A percentile compares a stretch with the other conserved stretches of the same genome.
Conservation (phyloP, 1,140 invertebrate genomes). For the Carcinoscorpius rotundicauda region DNA sequence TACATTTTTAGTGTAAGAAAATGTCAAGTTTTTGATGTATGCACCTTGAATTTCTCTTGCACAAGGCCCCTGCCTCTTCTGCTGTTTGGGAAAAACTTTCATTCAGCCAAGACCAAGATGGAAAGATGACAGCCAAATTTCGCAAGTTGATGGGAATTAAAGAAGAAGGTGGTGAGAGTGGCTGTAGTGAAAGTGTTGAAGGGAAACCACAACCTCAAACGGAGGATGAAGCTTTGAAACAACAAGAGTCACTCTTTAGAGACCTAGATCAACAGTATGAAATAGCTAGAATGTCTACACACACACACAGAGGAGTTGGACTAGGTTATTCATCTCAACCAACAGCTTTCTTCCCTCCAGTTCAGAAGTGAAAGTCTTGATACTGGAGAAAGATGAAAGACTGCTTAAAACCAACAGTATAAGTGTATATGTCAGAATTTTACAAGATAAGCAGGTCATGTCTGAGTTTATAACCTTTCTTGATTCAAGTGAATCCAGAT, state of each 20-base stretch:
- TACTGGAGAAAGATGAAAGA: too few relatives aligned
- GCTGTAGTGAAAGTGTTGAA: neutral
- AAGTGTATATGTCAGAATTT: too few relatives aligned
- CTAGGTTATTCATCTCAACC: constrained; percentile 52
- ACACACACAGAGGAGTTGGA: constrained; percentile 83
- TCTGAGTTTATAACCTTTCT: too few relatives aligned
- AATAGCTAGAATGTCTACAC: constrained; percentile 79
- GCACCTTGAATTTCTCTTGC: too few relatives aligned
- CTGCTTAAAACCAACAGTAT: too few relatives aligned
- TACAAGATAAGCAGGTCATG: too few relatives aligned
- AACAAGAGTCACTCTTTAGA: constrained; percentile 81
- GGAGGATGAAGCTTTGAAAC: constrained; percentile 40
- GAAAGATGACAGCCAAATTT: constrained; percentile 85
- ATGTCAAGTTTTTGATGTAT: too few relatives aligned
- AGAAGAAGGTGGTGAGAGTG: constrained; percentile 32
- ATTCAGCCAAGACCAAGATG: constrained; percentile 78
- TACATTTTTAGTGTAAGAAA: too few relatives aligned
- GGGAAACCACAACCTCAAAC: neutral
- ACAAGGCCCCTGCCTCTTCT: too few relatives aligned
- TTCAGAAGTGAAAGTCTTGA: neutral
- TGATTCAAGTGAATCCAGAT: too few relatives aligned
- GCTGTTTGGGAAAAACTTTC: constrained; percentile 63
- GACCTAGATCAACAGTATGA: constrained; percentile 90
- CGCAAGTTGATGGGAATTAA: constrained; percentile 91
- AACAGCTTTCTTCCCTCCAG: constrained; percentile 9